These are phyloP conservation scores for Hesperia comma DNA, from an alignment of 2,888 invertebrate genomes.

Conservation along the genomic window DNA sequence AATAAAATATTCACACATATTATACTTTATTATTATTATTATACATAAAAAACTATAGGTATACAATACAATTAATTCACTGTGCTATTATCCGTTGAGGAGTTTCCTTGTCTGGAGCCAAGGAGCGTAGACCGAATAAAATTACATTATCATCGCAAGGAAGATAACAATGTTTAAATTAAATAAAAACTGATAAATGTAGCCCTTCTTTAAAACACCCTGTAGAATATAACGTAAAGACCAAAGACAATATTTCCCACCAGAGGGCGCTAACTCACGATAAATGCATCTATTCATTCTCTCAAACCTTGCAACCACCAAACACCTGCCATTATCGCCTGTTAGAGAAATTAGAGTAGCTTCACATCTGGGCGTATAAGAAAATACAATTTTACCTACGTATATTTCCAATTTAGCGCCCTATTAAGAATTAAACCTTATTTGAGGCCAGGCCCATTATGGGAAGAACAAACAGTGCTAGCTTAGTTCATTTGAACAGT, in stretches of 20 bases:
- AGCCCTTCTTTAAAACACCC: not conserved
- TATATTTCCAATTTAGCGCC: conserved; percentile 14
- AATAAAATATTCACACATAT: too few species aligned
- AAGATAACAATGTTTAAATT: too few species aligned
- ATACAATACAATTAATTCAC: too few species aligned
- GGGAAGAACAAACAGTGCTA: not conserved
- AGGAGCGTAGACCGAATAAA: too few species aligned
- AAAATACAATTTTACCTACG: conserved; percentile 7
- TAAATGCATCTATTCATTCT: conserved; percentile 22
- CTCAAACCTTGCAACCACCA: conserved; percentile 1
- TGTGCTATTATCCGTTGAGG: too few species aligned
- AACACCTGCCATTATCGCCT: conserved; percentile 29
- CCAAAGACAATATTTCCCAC: conserved; percentile 35
- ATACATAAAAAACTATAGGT: not conserved
- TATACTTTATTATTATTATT: too few species aligned
- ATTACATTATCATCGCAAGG: too few species aligned
- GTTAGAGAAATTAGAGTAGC: conserved; percentile 32
- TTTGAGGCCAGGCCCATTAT: not conserved
- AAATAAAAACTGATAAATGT: too few species aligned
- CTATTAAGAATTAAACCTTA: conserved; percentile 22
- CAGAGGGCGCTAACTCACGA: conserved; percentile 19
- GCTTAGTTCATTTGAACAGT: too few species aligned
- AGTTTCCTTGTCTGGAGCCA: too few species aligned
- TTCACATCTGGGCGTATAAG: conserved; percentile 22
- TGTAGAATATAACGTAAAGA: conserved; percentile 14